A percentile compares a stretch with the other conserved stretches of the same genome.
phyloP scores from a whole-genome alignment of 2,113 vertebrate species.

The Naja naja region DNA sequence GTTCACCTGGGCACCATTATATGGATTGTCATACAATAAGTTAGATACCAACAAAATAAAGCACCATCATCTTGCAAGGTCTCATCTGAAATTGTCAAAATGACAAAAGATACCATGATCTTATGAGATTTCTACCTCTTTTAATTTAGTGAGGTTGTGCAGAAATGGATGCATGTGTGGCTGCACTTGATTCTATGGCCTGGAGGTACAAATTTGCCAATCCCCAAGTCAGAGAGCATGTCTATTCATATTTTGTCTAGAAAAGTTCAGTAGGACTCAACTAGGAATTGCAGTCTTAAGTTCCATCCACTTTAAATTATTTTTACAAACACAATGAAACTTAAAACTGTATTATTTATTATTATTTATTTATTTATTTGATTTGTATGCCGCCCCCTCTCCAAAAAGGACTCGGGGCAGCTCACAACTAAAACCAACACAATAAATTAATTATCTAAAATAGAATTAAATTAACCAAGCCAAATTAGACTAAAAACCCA shows the following conservation, averaged over 20 bases:
- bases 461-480: too few relatives aligned
- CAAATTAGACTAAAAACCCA: too few relatives aligned
- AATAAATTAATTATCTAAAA: too few relatives aligned
- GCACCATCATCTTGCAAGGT: background rate
- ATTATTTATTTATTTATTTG: too few relatives aligned
- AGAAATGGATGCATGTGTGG: background rate
- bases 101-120: background rate
- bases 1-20: background rate
- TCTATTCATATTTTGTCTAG: background rate
- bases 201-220: background rate
- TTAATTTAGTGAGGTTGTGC: background rate
- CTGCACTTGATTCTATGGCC: background rate
- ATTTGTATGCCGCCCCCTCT: too few relatives aligned
- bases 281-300: background rate
- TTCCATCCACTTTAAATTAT: background rate
- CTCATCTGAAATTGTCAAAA: background rate
- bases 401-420: too few relatives aligned
- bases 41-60: background rate
- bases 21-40: background rate
- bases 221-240: background rate
- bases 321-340: background rate
- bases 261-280: background rate
- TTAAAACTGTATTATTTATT: background rate
- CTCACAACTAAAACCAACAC: too few relatives aligned
- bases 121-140: background rate